Conservation (phyloP, 2,888 invertebrate species). For the Rhaphigaster nebulosa region DNA sequence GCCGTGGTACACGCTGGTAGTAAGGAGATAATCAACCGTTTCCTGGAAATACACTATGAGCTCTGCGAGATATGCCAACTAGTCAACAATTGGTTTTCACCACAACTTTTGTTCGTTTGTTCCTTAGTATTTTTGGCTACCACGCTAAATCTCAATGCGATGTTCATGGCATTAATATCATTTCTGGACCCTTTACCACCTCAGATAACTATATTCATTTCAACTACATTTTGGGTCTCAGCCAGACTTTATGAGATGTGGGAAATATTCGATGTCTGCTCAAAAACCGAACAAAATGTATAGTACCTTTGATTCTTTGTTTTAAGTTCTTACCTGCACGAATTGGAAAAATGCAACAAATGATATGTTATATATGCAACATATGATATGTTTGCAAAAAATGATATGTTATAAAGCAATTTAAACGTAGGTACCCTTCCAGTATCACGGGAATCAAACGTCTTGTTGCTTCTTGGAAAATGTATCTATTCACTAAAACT, state of each 20-base stretch:
- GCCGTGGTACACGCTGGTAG: neutral
- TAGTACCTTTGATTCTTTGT: neutral
- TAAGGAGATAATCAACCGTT: neutral
- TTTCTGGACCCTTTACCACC: slow-evolving; percentile 50
- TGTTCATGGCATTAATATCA: slow-evolving; percentile 50
- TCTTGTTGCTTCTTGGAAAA: too few relatives aligned
- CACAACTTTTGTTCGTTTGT: slow-evolving; percentile 27
- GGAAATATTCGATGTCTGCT: slow-evolving; percentile 32
- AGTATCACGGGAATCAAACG: too few relatives aligned
- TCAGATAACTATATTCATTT: slow-evolving; percentile 51
- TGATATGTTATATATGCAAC: too few relatives aligned
- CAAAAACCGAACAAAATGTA: slow-evolving; percentile 37
- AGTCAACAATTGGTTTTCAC: slow-evolving; percentile 32
- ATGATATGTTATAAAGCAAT: too few relatives aligned
- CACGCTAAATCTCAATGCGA: slow-evolving; percentile 29
- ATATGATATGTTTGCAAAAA: too few relatives aligned
- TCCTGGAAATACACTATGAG: neutral
- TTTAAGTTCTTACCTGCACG: neutral
- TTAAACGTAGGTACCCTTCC: too few relatives aligned
- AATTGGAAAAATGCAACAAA: too few relatives aligned
- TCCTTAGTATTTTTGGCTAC: slow-evolving; percentile 29
- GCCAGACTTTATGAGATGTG: slow-evolving; percentile 45
- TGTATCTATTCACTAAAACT: too few relatives aligned
- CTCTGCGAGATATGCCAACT: slow-evolving; percentile 9
- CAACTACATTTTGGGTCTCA: slow-evolving; percentile 45